Conservation (phyloP, 2,113 vertebrate species). For the Vulpes lagopus region DNA sequence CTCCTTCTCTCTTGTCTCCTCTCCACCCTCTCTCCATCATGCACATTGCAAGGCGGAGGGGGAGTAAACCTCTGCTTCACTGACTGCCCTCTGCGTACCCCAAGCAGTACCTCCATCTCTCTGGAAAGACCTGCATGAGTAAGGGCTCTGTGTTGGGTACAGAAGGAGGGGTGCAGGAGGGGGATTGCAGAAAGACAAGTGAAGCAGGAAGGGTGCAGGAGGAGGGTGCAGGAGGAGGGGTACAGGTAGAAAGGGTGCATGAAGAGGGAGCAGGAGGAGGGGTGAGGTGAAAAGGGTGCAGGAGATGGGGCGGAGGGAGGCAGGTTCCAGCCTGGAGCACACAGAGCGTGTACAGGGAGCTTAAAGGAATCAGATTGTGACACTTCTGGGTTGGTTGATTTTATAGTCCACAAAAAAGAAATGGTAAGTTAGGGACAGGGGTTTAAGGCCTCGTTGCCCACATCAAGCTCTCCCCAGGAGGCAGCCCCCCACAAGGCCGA, state of each 20-base stretch:
- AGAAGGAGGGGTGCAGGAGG: not conserved
- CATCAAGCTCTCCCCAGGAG: not conserved
- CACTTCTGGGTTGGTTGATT: not conserved
- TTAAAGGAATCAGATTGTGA: not conserved
- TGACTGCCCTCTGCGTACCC: not conserved
- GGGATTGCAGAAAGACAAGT: too few species aligned
- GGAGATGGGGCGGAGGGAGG: not conserved
- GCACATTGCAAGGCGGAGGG: accelerated
- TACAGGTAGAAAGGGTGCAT: accelerated
- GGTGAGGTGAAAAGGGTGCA: not conserved
- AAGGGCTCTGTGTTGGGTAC: not conserved
- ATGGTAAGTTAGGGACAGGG: not conserved
- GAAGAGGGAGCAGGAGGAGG: not conserved
- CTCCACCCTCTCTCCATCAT: not conserved
- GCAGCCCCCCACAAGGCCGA: not conserved
- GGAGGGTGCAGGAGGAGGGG: not conserved
- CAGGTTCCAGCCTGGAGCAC: not conserved
- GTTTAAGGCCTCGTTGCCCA: not conserved
- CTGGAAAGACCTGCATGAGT: not conserved
- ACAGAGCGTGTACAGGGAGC: not conserved
- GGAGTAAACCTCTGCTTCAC: not conserved
- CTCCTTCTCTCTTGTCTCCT: not conserved
- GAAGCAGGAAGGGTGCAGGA: not conserved
- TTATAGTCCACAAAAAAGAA: not conserved
- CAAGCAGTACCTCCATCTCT: not conserved